These are phyloP conservation scores for Leptinotarsa defecta DNA, from an alignment of 1,140 invertebrate genomes.

Conservation along the genomic window DNA sequence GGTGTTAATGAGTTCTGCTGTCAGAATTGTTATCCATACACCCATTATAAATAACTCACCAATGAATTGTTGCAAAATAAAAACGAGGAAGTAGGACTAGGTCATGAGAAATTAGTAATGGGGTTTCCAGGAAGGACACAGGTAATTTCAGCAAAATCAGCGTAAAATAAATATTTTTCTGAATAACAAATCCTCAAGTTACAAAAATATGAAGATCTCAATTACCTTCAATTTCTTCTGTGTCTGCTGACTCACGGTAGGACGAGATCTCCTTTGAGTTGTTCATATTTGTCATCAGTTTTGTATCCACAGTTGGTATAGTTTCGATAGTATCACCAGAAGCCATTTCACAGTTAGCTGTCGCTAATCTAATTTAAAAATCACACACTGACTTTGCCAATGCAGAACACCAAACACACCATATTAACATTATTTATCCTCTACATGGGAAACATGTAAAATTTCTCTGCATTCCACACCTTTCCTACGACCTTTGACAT, in stretches of 20 bases:
- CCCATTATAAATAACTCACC: neutral
- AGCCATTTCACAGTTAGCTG: slow-evolving; percentile 63
- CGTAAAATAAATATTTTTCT: slow-evolving; percentile 5
- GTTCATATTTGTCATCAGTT: slow-evolving; percentile 45
- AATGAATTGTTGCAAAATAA: neutral
- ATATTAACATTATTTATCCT: neutral
- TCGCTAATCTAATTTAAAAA: slow-evolving; percentile 18
- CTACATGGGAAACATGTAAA: slow-evolving; percentile 19
- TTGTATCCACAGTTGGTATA: slow-evolving; percentile 63
- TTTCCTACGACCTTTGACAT: slow-evolving; percentile 24
- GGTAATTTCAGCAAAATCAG: no score
- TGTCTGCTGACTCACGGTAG: slow-evolving; percentile 38
- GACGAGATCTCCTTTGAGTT: slow-evolving; percentile 47
- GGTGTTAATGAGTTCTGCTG: neutral
- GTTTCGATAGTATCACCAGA: slow-evolving; percentile 69
- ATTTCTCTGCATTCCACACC: slow-evolving; percentile 20
- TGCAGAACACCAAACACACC: neutral
- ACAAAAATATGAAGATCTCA: slow-evolving; percentile 9
- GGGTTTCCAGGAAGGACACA: no score
- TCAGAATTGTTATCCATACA: neutral
- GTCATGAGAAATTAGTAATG: slow-evolving; percentile 1
- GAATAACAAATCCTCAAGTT: slow-evolving; percentile 12
- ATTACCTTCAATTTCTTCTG: slow-evolving; percentile 48
- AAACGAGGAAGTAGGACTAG: slow-evolving; percentile 17
- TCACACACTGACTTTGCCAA: slow-evolving; percentile 1